Evolutionary conservation across 2,113 vertebrate genomes (phyloP).

Genomic region (Myodes glareolus): DNA sequence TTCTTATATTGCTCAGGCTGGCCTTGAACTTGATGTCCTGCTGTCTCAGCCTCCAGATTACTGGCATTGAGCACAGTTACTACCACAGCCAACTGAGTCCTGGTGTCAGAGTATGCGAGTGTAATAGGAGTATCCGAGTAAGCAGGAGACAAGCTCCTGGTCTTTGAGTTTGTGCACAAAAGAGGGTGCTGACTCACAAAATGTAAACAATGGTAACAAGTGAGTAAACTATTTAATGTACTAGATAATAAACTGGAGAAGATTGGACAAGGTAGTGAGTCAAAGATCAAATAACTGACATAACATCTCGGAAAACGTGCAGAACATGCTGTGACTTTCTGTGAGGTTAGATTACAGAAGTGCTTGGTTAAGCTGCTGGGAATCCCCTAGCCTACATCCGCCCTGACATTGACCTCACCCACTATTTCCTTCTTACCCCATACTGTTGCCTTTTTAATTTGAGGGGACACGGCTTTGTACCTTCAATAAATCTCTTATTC

Average conservation of each 20-base stretch:
- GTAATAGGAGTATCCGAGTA: neutral
- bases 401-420: neutral
- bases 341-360: neutral
- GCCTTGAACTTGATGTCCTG: neutral
- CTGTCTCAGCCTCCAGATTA: neutral
- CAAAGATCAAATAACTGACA: neutral
- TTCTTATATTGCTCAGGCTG: neutral
- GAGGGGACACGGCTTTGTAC: neutral
- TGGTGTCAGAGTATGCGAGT: neutral
- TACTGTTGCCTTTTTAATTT: neutral
- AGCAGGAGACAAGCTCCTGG: neutral
- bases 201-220: neutral
- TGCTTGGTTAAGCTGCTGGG: neutral
- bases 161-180: neutral
- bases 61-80: neutral
- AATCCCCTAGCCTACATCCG: neutral
- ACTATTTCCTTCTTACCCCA: neutral
- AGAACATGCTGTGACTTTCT: neutral
- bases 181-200: neutral
- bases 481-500: neutral
- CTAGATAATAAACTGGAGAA: neutral
- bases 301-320: neutral
- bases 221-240: neutral
- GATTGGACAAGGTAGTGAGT: neutral
- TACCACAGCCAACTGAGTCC: neutral